phyloP scores from a whole-genome alignment of 2,113 vertebrate species.

The Phylloscopus trochilus region DNA sequence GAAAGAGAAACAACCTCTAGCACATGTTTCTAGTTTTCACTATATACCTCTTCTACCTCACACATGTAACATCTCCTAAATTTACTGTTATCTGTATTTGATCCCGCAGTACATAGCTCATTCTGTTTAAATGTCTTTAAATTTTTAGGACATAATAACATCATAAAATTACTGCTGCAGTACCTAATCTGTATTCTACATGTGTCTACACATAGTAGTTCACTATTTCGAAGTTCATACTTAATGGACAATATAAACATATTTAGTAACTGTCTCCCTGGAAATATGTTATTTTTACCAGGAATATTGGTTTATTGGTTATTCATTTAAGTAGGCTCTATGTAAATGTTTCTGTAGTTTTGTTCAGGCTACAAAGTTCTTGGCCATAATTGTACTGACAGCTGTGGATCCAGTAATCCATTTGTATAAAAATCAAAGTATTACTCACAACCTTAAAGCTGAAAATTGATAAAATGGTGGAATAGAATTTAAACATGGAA shows the following conservation, averaged over 20 bases:
- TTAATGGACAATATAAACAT: background rate
- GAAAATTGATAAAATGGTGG: background rate
- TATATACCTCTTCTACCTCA: background rate
- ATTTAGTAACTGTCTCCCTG: background rate
- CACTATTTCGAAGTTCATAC: background rate
- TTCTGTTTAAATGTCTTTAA: background rate
- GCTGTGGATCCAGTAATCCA: slow-evolving; percentile 21
- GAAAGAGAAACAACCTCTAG: background rate
- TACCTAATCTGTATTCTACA: background rate
- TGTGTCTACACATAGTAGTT: background rate
- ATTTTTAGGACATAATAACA: background rate
- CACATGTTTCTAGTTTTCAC: background rate
- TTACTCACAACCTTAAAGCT: background rate
- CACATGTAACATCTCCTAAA: background rate
- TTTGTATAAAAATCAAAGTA: slow-evolving; percentile 28
- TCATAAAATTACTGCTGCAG: background rate
- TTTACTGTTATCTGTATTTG: background rate
- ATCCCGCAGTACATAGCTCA: background rate
- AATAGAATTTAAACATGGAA: background rate
- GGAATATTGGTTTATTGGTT: background rate
- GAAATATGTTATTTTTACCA: background rate
- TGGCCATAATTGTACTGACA: background rate
- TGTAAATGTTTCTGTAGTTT: background rate
- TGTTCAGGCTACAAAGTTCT: background rate
- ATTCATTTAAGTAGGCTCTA: background rate